Evolutionary conservation across 2,113 vertebrate genomes (phyloP), one percentile per base, ranked within the genome.

Genomic region (Urocynchramus pylzowi): DNA sequence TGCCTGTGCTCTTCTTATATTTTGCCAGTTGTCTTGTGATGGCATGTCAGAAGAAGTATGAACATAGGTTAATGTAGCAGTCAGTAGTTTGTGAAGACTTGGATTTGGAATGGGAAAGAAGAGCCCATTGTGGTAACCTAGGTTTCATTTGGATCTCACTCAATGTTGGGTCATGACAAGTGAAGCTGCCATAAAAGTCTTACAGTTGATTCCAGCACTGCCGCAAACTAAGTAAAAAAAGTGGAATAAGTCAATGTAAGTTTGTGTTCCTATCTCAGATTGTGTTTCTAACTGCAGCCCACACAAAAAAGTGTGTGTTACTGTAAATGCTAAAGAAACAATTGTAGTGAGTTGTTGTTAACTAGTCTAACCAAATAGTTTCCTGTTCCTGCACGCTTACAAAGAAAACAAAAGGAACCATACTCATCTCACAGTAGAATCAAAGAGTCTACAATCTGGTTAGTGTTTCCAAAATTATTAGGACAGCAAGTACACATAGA

Each of bases 391-490:
- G 13, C 14, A 68, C 21, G 22, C n/a, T 54, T 53, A 12, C 12
- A 7, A 47, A 42, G 33, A 16, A 41, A 75, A 78, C 30, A 4
- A 81, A 52, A 44, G 14, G 4, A 61, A 60, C 6, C 5, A 1
- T 42, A 18, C 56, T 89, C 16, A 39, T 95, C 68, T 93, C 52
- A 44, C 71, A 61, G 44, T 47, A 9, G 7, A 69, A 21, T 64
- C 5, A 5, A 42, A 77, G 30, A 50, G 28, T 87, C 79, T 76
- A 11, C 42, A 60, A 5, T 67, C 37, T 71, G n/a, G 31, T 84
- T 94, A 63, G 41, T 37, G 59, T 70, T 96, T 92, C 52, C 42
- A 64, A 7, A 86, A 68, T 87, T 87, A 53, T n/a, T 91, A 63
- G 64, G 30, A 64, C 45, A 67, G 30, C 27, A 67, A 41, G 11